phyloP scores from a whole-genome alignment of 2,888 invertebrate genomes.

The Lampropteryx suffumata region DNA sequence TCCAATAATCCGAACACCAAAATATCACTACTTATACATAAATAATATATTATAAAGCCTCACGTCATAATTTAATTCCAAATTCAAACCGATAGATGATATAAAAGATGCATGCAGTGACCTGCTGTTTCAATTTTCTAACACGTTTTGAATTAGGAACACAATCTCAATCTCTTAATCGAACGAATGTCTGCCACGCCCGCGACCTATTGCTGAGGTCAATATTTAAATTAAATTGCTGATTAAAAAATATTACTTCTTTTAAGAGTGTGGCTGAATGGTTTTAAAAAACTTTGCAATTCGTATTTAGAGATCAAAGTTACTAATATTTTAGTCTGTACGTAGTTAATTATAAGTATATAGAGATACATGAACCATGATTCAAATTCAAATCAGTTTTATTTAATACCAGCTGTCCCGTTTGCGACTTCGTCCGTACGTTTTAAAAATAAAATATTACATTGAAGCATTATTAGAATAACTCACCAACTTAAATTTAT shows the following conservation, averaged over 20 bases:
- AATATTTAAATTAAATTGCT: constrained; percentile 16
- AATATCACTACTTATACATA: constrained; percentile 1
- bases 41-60: no score
- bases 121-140: constrained; percentile 78
- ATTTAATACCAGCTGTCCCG: no score
- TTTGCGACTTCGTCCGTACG: no score
- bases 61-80: constrained; percentile 39
- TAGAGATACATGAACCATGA: no score
- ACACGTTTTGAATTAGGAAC: constrained; percentile 72
- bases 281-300: background rate
- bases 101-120: constrained; percentile 53
- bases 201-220: constrained; percentile 55
- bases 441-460: no score
- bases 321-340: no score
- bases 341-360: no score
- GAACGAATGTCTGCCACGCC: constrained; percentile 59
- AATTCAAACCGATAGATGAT: constrained; percentile 60
- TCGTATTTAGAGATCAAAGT: no score
- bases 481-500: no score
- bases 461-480: no score
- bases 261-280: background rate
- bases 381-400: no score
- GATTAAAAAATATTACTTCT: constrained; percentile 14
- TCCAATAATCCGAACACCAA: constrained; percentile 25
- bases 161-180: constrained; percentile 65